Percentiles rank a stretch among this genome's conserved stretches.
Conservation (phyloP, 2,888 invertebrate genomes). For the Caenorhabditis panamensis region DNA sequence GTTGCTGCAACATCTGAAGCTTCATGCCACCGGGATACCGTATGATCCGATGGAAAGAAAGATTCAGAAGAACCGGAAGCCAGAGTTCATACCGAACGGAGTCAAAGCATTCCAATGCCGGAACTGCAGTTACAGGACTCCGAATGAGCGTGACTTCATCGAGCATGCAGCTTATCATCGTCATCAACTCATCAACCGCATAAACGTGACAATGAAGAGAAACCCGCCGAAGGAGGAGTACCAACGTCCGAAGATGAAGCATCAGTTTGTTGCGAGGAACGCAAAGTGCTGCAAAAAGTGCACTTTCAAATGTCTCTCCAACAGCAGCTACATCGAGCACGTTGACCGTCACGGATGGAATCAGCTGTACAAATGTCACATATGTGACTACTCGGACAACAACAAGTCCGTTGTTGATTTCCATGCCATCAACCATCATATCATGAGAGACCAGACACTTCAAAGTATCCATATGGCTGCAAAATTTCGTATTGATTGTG, state of each 20-base stretch:
- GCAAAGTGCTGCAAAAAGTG: constrained; percentile 62
- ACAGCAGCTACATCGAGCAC: constrained; percentile 65
- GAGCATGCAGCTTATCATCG: constrained; percentile 70
- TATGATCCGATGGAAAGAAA: constrained; percentile 8
- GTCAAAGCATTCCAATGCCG: constrained; percentile 65
- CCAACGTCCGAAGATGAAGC: constrained; percentile 43
- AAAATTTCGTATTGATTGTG: constrained; percentile 21
- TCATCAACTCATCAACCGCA: constrained; percentile 65
- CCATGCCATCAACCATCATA: constrained; percentile 74
- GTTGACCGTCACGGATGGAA: constrained; percentile 69
- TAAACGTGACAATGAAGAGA: constrained; percentile 70
- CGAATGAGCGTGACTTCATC: constrained; percentile 50
- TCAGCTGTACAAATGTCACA: constrained; percentile 52
- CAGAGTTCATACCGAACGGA: constrained; percentile 65
- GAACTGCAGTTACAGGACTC: constrained; percentile 67
- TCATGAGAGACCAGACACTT: constrained; percentile 39
- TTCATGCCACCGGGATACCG: constrained; percentile 17
- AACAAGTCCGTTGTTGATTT: constrained; percentile 68
- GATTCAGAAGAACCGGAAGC: constrained; percentile 14
- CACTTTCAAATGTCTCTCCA: constrained; percentile 69
- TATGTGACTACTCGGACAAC: constrained; percentile 71
- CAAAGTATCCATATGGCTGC: constrained; percentile 14
- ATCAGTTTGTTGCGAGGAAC: constrained; percentile 16
- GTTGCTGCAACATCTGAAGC: constrained; percentile 18
- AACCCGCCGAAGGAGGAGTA: constrained; percentile 61